Evolutionary conservation across 2,888 invertebrate species (phyloP).

Genomic region (Sinodicranocentrus sp.): DNA sequence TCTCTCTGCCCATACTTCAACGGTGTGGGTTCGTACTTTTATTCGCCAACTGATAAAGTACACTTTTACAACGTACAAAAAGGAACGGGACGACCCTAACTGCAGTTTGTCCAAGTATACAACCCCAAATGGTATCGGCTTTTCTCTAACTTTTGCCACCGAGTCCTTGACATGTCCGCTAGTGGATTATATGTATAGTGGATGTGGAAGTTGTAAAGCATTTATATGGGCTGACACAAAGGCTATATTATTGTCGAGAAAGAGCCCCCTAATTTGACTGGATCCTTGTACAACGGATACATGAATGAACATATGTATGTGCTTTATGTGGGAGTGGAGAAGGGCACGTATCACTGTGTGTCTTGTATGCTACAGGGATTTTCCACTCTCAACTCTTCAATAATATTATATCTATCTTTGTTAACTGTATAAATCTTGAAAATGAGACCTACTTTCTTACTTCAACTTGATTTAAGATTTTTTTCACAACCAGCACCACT

Average conservation of each 20-base stretch:
- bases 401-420: conserved; percentile 34
- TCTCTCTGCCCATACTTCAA: background rate
- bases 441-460: conserved; percentile 46
- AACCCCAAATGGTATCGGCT: too few relatives aligned
- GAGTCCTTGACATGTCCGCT: conserved; percentile 53
- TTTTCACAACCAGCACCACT: conserved; percentile 8
- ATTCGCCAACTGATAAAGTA: too few relatives aligned
- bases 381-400: conserved; percentile 6
- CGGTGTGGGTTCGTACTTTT: too few relatives aligned
- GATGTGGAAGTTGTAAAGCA: conserved; percentile 46
- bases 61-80: too few relatives aligned
- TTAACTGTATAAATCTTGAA: conserved; percentile 45
- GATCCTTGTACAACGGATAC: conserved; percentile 12
- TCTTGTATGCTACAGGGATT: conserved; percentile 1
- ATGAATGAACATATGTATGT: conserved; percentile 1
- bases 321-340: background rate
- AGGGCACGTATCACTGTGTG: background rate
- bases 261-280: conserved; percentile 42
- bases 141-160: background rate
- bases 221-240: conserved; percentile 15
- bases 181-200: conserved; percentile 2
- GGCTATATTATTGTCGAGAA: background rate
- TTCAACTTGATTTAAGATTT: conserved; percentile 49
- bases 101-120: too few relatives aligned
- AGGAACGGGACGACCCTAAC: too few relatives aligned